These are phyloP conservation scores for Spilogale gracilis DNA, from an alignment of 2,113 vertebrate species.

Conservation along the genomic window DNA sequence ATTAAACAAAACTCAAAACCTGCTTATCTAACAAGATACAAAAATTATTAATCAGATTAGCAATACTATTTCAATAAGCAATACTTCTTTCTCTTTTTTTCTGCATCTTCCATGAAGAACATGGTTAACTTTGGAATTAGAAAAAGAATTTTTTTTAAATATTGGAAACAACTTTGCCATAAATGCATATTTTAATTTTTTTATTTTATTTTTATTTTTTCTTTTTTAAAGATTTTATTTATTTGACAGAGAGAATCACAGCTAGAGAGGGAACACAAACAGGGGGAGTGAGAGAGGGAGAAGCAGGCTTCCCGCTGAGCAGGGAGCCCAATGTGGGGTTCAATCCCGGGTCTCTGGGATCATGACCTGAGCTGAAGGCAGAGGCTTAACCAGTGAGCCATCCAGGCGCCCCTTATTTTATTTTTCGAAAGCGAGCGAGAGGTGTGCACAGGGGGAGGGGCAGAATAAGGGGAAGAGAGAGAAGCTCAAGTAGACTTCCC, in stretches of 20 bases:
- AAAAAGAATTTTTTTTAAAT: background rate
- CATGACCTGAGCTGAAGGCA: too few species aligned
- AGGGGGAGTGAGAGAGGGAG: too few species aligned
- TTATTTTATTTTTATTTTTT: too few species aligned
- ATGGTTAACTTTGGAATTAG: background rate
- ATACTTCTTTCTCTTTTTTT: constrained; percentile 1
- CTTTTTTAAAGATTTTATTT: too few species aligned
- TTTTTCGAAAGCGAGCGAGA: too few species aligned
- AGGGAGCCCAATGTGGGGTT: too few species aligned
- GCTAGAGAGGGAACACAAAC: too few species aligned
- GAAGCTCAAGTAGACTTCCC: background rate
- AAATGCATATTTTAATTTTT: background rate
- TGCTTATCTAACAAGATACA: background rate
- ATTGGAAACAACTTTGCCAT: background rate
- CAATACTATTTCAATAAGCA: background rate
- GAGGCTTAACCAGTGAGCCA: too few species aligned
- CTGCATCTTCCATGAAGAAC: background rate
- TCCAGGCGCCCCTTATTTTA: too few species aligned
- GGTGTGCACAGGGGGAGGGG: background rate
- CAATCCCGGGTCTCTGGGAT: too few species aligned
- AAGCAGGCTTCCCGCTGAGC: too few species aligned
- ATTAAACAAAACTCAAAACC: constrained; percentile 2
- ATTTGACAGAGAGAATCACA: too few species aligned
- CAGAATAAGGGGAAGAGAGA: background rate
- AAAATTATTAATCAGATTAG: background rate